Percentiles rank a stretch among this genome's conserved stretches.
These are phyloP conservation scores for Phrynocephalus vlangalii DNA, from an alignment of 2,797 vertebrate species.

Conservation along the genomic window DNA sequence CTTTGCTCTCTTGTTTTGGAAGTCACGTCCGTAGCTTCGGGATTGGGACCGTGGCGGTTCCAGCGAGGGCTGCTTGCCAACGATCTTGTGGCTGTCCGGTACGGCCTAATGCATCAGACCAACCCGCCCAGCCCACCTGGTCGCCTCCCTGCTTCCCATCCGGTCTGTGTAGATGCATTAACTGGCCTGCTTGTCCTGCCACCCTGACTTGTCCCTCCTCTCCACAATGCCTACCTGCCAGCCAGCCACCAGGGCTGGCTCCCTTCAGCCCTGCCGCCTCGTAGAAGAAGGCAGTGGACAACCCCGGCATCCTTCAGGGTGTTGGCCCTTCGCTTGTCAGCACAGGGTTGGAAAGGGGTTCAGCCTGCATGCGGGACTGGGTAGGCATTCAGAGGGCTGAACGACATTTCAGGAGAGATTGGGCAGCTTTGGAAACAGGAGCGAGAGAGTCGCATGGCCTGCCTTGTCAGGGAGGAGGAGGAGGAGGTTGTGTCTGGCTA, in stretches of 20 bases:
- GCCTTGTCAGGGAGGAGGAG: too few relatives aligned
- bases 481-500: too few relatives aligned
- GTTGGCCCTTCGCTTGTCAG: fast-evolving
- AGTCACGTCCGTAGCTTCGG: conserved; percentile 66
- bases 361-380: not conserved
- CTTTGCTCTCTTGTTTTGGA: not conserved
- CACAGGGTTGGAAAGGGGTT: not conserved
- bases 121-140: conserved; percentile 46
- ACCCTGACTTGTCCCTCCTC: conserved; percentile 45
- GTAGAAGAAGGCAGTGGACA: not conserved
- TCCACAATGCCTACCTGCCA: conserved; percentile 8
- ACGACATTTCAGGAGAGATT: fast-evolving
- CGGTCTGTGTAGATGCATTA: conserved; percentile 79
- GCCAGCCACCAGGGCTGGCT: conserved; percentile 32
- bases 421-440: not conserved
- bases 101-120: conserved; percentile 72
- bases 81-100: conserved; percentile 72
- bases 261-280: not conserved
- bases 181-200: conserved; percentile 75
- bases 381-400: not conserved
- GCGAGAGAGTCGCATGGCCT: not conserved
- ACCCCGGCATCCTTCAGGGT: not conserved
- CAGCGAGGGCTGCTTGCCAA: conserved; percentile 74
- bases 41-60: conserved; percentile 53
- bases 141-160: conserved; percentile 65